A percentile compares a stretch with the other conserved stretches of the same genome.
phyloP scores from a whole-genome alignment of 2,113 vertebrate genomes.

The Theropithecus gelada region DNA sequence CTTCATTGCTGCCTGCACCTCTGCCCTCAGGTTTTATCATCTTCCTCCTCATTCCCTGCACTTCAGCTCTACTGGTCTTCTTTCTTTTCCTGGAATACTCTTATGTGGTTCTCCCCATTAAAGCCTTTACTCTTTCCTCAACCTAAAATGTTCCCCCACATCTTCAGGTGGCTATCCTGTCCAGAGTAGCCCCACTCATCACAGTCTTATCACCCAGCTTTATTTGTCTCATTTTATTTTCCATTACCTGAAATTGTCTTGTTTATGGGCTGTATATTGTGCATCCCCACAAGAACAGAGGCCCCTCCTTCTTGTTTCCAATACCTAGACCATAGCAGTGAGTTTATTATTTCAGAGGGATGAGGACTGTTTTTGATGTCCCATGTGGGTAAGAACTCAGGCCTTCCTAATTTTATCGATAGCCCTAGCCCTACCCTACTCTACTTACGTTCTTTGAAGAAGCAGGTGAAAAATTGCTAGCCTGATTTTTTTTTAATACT shows the following conservation, averaged over 20 bases:
- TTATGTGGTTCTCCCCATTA: neutral
- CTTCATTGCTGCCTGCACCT: neutral
- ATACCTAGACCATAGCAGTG: neutral
- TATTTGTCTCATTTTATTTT: neutral
- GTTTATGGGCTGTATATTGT: neutral
- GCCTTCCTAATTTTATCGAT: neutral
- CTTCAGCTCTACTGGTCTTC: neutral
- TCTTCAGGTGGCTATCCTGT: neutral
- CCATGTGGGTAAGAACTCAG: neutral
- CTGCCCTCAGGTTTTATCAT: neutral
- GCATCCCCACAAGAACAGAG: neutral
- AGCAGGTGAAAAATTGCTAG: neutral
- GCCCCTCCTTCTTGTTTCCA: neutral
- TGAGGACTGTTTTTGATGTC: neutral
- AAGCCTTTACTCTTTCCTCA: neutral
- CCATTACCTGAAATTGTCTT: neutral
- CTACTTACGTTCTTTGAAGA: slow-evolving; percentile 12
- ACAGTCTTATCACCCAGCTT: neutral
- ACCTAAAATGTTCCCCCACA: neutral
- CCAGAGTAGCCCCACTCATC: neutral
- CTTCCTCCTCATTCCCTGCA: neutral
- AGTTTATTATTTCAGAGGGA: slow-evolving; percentile 13
- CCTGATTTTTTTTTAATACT: neutral
- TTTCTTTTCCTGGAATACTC: neutral
- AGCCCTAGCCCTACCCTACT: neutral